Base-by-base conservation (phyloP, 2,113 vertebrate species). In the Dascyllus trimaculatus region DNA sequence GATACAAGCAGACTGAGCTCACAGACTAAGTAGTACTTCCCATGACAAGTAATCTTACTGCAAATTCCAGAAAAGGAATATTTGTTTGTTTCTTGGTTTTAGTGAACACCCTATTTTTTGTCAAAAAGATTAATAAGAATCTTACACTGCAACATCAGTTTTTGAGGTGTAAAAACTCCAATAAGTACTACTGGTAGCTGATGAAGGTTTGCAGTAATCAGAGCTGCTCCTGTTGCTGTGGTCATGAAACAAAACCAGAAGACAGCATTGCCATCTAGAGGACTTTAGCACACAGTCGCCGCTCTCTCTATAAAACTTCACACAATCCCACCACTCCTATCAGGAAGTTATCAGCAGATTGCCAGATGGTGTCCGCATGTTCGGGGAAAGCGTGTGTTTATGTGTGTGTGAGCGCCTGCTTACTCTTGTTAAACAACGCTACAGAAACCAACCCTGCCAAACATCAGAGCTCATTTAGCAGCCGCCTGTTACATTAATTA, bases 401-500 rank as follows among this genome's bases (percentile, higher is more conserved):
- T 43, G 40, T 43, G 11, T 78, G 59, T 64, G 71, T 24, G 52
- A 63, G 65, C 3, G 67, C 15, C 13, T 54, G 61, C 45, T 29
- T 21, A 22, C 56, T 75, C 61, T 82, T 85, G 75, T 89, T 82
- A 91, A 89, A 85, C 60, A 60, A 22, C 60, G 66, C 71, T 80
- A 73, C 46, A 82, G 74, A 64, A 81, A 57, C 53, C 29, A 40
- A 40, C 56, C 29, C 35, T 73, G 77, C 78, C 81, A 87, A 87
- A 70, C 71, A 87, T 64, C 78, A 86, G 80, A 82, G 68, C 83
- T 78, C 71, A 72, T 82, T 89, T 71, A 86, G 81, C 83, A 71
- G 56, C 76, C 65, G 64, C 75, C 84, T 64, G 70, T 80, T 80
- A 83, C 73, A 72, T 82, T 82, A 89, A 91, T 85, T 89, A 79